Evolutionary conservation across 2,797 vertebrate species (phyloP).

Genomic region (Octomys mimax): DNA sequence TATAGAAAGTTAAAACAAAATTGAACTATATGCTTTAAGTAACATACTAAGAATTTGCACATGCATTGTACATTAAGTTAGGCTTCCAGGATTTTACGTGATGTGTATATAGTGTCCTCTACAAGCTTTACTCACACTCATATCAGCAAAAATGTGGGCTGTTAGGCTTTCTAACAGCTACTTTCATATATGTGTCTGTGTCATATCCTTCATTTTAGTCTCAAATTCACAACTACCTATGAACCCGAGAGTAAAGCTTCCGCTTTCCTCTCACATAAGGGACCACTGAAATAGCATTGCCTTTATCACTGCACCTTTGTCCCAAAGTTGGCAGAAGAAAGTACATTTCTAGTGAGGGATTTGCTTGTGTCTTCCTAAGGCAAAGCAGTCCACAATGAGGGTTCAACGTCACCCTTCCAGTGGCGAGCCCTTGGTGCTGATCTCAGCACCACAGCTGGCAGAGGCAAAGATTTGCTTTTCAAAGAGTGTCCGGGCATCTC

Average conservation of each 20-base stretch:
- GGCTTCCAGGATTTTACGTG: not conserved
- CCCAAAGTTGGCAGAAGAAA: not conserved
- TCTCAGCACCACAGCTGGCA: not conserved
- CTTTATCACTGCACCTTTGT: not conserved
- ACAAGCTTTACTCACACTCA: not conserved
- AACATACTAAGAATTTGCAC: not conserved
- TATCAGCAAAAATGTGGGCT: not conserved
- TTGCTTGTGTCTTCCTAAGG: not conserved
- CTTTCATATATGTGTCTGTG: not conserved
- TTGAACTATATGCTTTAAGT: conserved; percentile 2
- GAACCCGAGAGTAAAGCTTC: not conserved
- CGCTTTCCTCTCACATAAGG: not conserved
- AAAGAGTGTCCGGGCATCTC: not conserved
- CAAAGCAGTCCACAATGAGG: not conserved
- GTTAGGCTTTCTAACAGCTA: not conserved
- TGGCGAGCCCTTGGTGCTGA: not conserved
- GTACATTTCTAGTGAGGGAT: not conserved
- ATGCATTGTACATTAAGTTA: not conserved
- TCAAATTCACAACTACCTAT: not conserved
- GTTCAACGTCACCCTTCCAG: not conserved
- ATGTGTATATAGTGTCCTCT: not conserved
- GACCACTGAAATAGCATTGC: not conserved
- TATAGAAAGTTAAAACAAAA: conserved; percentile 35
- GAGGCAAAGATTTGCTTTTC: not conserved
- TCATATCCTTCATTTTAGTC: not conserved